These are phyloP conservation scores for Poeciliopsis retropinna DNA, from an alignment of 2,113 vertebrate genomes.

Conservation along the genomic window DNA sequence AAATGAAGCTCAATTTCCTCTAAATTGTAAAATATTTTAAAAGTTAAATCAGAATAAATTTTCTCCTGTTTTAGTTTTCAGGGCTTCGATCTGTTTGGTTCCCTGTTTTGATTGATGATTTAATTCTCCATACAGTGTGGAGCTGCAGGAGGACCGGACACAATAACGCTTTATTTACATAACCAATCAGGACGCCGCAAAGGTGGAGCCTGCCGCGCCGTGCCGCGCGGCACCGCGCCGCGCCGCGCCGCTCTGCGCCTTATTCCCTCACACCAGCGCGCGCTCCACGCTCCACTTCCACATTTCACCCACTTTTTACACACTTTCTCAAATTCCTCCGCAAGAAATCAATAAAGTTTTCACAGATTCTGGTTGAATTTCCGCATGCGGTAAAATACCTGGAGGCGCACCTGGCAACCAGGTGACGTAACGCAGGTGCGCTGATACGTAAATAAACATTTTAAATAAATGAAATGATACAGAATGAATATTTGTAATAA, in stretches of 20 bases:
- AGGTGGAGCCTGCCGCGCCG: conserved; percentile 84
- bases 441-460: too few relatives aligned
- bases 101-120: conserved; percentile 95
- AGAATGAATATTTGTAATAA: neutral
- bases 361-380: neutral
- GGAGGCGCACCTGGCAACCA: neutral
- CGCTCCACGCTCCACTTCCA: neutral
- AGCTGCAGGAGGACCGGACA: conserved; percentile 78
- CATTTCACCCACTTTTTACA: neutral
- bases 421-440: neutral
- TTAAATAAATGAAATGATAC: too few relatives aligned
- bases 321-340: neutral
- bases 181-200: conserved; percentile 90
- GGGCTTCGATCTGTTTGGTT: conserved; percentile 83
- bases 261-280: neutral
- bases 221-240: neutral
- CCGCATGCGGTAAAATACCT: neutral
- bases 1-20: neutral
- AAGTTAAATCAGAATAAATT: too few relatives aligned
- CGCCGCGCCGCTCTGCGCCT: neutral
- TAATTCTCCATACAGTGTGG: conserved; percentile 98
- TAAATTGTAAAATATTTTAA: neutral
- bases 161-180: conserved; percentile 88
- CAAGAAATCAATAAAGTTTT: neutral
- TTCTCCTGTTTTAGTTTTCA: neutral